Percentiles rank a stretch among this genome's conserved stretches.
phyloP scores from a whole-genome alignment of 2,888 invertebrate genomes.

The Tetragnatha montana region DNA sequence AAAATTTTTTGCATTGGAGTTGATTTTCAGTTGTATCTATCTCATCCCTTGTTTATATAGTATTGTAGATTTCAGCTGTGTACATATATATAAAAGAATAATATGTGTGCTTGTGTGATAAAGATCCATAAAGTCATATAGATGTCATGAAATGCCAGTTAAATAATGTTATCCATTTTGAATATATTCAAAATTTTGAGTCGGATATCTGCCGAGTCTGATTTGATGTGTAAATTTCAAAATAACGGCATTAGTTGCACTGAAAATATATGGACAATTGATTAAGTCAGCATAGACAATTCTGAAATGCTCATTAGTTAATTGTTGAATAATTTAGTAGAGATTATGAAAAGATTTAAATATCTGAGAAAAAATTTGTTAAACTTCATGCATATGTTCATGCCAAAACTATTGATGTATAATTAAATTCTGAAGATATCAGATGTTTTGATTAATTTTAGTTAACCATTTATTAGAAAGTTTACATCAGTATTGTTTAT shows the following conservation, averaged over 20 bases:
- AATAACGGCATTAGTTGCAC: constrained; percentile 52
- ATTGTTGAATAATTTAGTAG: constrained; percentile 39
- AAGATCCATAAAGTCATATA: constrained; percentile 48
- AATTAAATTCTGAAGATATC: background rate
- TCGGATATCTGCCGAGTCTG: constrained; percentile 35
- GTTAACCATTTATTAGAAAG: background rate
- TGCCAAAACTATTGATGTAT: constrained; percentile 20
- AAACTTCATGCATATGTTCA: background rate
- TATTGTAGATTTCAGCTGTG: constrained; percentile 49
- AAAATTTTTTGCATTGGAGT: constrained; percentile 34
- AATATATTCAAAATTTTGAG: constrained; percentile 49
- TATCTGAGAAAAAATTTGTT: background rate
- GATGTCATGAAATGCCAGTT: constrained; percentile 59
- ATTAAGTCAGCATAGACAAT: constrained; percentile 28
- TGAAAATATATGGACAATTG: constrained; percentile 45
- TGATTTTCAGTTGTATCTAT: constrained; percentile 58
- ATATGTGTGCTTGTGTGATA: constrained; percentile 65
- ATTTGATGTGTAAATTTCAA: constrained; percentile 48
- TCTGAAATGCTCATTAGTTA: constrained; percentile 42
- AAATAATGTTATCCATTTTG: constrained; percentile 59
- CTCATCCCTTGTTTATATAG: constrained; percentile 64
- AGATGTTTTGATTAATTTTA: background rate
- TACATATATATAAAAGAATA: constrained; percentile 48
- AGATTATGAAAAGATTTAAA: constrained; percentile 30
- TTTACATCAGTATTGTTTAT: background rate